These are phyloP conservation scores for Helostoma temminkii DNA, from an alignment of 2,797 vertebrate species.

Conservation along the genomic window DNA sequence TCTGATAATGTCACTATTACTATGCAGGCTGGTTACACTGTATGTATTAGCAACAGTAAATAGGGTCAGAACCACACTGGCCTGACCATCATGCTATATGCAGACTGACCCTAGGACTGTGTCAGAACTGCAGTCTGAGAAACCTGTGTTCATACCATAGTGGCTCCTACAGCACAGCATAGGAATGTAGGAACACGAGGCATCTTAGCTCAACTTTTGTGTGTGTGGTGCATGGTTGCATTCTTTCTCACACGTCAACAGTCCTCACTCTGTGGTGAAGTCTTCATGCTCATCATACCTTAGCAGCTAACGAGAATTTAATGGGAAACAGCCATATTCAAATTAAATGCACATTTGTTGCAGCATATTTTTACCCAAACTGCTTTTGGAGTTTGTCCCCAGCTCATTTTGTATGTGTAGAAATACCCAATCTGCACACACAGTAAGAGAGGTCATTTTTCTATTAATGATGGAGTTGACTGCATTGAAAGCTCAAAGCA, in stretches of 20 bases:
- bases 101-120: neutral
- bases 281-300: neutral
- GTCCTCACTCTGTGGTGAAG: slow-evolving; percentile 2
- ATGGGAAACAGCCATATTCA: too few relatives aligned
- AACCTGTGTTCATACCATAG: too few relatives aligned
- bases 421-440: slow-evolving; percentile 4
- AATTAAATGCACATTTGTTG: neutral
- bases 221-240: neutral
- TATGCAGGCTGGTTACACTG: neutral
- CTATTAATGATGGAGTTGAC: neutral
- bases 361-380: slow-evolving; percentile 7
- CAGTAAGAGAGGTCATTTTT: neutral
- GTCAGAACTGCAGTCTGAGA: too few relatives aligned
- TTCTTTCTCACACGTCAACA: neutral
- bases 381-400: neutral
- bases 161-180: too few relatives aligned
- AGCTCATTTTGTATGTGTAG: neutral
- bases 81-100: neutral
- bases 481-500: neutral
- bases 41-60: neutral
- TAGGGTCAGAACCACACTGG: neutral
- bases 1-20: neutral
- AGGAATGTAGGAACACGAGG: too few relatives aligned
- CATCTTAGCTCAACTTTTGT: neutral
- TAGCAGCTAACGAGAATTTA: too few relatives aligned